Base-by-base conservation (phyloP, 2,888 invertebrate species). In the Troides helena region DNA sequence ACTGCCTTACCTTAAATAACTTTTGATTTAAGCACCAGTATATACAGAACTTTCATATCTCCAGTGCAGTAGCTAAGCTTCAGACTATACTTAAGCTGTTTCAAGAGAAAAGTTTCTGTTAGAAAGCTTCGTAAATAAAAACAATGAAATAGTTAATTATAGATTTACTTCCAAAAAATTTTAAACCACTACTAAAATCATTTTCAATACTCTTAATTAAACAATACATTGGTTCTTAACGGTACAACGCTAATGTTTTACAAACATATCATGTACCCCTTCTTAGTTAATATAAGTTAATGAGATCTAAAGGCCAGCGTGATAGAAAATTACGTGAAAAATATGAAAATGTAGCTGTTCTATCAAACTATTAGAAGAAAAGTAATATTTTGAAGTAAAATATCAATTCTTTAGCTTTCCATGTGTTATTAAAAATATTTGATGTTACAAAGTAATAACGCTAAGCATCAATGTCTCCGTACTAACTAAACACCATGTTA, bases 181-280 rank as follows among this genome's bases (percentile, higher is more conserved):
- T 66, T 86, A 79, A 85, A 86, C 85, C 85, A 85, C 89, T 89
- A 88, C 89, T 84, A 77, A 74, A 78, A 77, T 76, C 75, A 74
- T 73, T 77, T 80, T 79, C 62, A 71, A 73, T 73, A 81, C 67
- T 77, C 80, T 82, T 83, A 81, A 78, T 75, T 82, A 83, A 83
- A 84, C 78, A 83, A 77, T 81, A 85, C 79, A 81, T 83, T 85
- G 81, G 80, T 85, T 85, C 84, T 77, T 81, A 81, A 82, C 88
- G 86, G 80, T 85, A 85, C 86, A 88, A 75, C 81, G 81, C 84
- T 81, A 83, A 83, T 85, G 88, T 88, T 87, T 88, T 85, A 81
- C 75, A 86, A 88, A 90, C 88, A 89, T 87, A 67, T 58, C 14
- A 58, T 62, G 66, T 70, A 83, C 77, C 74, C 74, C 73, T 74